Evolutionary conservation across 2,888 invertebrate genomes (phyloP).

Genomic region (Drosophila vallismaia): DNA sequence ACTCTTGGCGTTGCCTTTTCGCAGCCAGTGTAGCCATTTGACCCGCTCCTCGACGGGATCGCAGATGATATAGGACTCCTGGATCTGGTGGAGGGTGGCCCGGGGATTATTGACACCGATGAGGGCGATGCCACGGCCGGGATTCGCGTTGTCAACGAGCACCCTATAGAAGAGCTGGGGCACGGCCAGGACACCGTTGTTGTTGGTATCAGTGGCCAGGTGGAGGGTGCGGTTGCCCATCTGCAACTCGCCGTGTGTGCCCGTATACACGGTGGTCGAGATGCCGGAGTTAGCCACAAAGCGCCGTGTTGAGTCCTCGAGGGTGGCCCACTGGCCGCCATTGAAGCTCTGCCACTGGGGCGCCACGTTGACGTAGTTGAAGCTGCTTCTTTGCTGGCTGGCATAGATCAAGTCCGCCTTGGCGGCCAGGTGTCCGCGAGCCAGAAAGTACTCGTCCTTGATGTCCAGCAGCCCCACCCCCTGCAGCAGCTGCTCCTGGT

Average conservation of each 20-base stretch:
- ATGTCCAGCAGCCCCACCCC: constrained; percentile 54
- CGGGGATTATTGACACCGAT: constrained; percentile 84
- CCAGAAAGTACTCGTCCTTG: constrained; percentile 72
- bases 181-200: constrained; percentile 84
- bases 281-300: constrained; percentile 81
- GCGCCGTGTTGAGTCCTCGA: constrained; percentile 84
- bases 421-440: constrained; percentile 85
- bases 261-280: constrained; percentile 85
- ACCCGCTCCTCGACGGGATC: constrained; percentile 66
- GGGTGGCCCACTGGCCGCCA: constrained; percentile 85
- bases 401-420: constrained; percentile 85
- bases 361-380: constrained; percentile 85
- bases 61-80: constrained; percentile 70
- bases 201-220: constrained; percentile 77
- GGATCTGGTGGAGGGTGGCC: constrained; percentile 69
- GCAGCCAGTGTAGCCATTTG: constrained; percentile 69
- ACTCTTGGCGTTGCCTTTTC: constrained; percentile 52
- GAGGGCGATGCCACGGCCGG: constrained; percentile 84
- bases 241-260: constrained; percentile 85
- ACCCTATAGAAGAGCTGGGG: constrained; percentile 86
- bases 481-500: constrained; percentile 79
- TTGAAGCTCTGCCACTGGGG: constrained; percentile 87
- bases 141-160: constrained; percentile 83
- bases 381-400: constrained; percentile 85
- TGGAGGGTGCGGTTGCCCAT: constrained; percentile 81